Base-by-base conservation (phyloP, 2,113 vertebrate genomes). In the Mastomys natalensis region DNA sequence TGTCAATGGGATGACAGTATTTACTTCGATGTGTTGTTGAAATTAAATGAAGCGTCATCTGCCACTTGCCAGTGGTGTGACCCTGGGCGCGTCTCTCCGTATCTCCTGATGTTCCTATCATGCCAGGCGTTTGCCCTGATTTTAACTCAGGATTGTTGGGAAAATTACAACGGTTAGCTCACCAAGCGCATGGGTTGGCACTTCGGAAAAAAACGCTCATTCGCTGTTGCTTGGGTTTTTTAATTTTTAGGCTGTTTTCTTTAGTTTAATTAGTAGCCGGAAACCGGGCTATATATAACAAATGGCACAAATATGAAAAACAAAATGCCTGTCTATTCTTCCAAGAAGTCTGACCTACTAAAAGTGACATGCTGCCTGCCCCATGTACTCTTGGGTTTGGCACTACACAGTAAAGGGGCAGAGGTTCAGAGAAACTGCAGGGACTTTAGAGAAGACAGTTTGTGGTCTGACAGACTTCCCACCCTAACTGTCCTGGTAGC, bases 341-440 rank as follows among this genome's bases (percentile, higher is more conserved):
- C 60, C 10, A 29, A 87, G n/a, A 96, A 15, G 26, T 45, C 17
- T 51, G 40, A 43, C 5, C 66, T n/a, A 8, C 51, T 45, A 1
- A 76, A 34, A 55, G 7, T 2, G 21, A 5, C 3, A 3, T 0
- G 0, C 34, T 34, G n/a, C 1, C 34, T 34, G n/a, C 1, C 5
- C 4, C 1, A 34, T 74, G 19, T 34, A 45, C 58, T 64, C 53
- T 34, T 37, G n/a, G 8, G 1, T 29, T 60, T 37, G 12, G 31
- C 13, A 53, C 48, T n/a, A 37, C 3, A 40, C 0, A 3, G 34
- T 53, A 58, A 80, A 88, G 29, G 58, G 64, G 8, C 19, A 15
- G 19, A 40, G 60, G 43, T 3, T n/a, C 66, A n/a, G 19, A 92
- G 12, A 53, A 84, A 15, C 15, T 51, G 22, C 7, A 13, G 19